Base-by-base conservation (phyloP, 2,113 vertebrate species). In the Bagarius yarrelli region DNA sequence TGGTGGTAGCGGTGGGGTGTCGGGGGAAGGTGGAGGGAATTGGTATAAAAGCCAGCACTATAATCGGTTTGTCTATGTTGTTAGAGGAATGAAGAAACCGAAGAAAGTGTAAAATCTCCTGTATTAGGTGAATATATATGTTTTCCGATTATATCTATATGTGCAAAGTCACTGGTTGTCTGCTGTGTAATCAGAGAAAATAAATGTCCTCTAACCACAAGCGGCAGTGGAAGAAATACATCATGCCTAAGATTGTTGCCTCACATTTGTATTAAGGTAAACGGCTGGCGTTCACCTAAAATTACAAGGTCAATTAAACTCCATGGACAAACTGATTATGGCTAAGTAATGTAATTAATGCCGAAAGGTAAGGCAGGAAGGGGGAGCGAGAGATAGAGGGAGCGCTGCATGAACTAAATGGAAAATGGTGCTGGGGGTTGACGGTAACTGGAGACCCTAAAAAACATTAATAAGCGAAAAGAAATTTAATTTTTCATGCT, bases 301-400 rank as follows among this genome's bases (percentile, higher is more conserved):
- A 83, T 81, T 75, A 80, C 84, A 87, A 83, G 78, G 83, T 84
- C 85, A 83, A 73, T 87, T 84, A 83, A 83, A 81, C 81, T 60
- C 72, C 36, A 56, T 70, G 83, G 77, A 83, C 64, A 82, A 73
- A 72, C 84, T 83, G 80, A 88, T 87, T 59, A 83, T 76, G 47
- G 69, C 67, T 81, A 71, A 81, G 81, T 79, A 74, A 83, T 81
- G 72, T 78, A 83, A 85, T 84, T 85, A 85, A 85, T 86, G 79
- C 73, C 60, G 61, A 84, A 84, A 79, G 32, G n/a, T 4, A 47
- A 47, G 9, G 44, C 6, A n/a, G 44, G 9, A 47, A 47, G 44
- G 9, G 44, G 44, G 44, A 47, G 44, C 5, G 44, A 47, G 44
- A 11, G 44, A 47, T 1, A 11, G 40, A 61, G 32, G 53, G 44